Base-by-base conservation (phyloP, 1,140 invertebrate species). In the Sinella curviseta region DNA sequence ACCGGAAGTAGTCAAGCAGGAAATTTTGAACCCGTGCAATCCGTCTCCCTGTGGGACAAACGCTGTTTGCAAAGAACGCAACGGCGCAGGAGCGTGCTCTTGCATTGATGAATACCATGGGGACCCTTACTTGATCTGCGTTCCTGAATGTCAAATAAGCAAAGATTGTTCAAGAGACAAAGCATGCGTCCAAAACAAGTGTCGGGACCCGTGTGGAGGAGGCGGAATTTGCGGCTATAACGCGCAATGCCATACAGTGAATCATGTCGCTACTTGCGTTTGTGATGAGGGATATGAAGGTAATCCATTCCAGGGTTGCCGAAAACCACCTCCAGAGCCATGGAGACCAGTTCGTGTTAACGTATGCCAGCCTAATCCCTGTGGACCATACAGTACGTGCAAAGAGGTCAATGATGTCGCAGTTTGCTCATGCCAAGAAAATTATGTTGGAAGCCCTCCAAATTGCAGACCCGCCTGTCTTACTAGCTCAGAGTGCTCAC, bases 391-490 rank as follows among this genome's bases (percentile, higher is more conserved):
- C 80, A 85, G 88, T 17, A 83, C 85, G 81, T 86, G 87, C 82
- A 80, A 84, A 20, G 85, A 87, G 85, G 82, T 87, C 89, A 73
- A 88, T 89, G 77, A 84, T 31, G 81, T 80, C 28, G 82, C 84
- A 35, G 57, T 84, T 4, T 87, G 86, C 28, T 86, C 85, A 77
- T 95, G 94, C 85, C 87, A 90, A 67, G 88, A 92, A 60, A 92
- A 91, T 16, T 92, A 93, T 87, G 94, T 93, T 14, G 94, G 94
- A 60, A 94, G 95, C 90, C 94, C 94, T 60, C 74, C 74, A 2
- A 36, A 80, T 31, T 81, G 80, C 67, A 87, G 90, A 84, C 91
- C 90, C 1, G 91, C 91, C 85, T 92, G 91, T 85, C 87, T 90
- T 1, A 88, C 90, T 30, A 92, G 90, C 83, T 88, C 91, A 0